Conservation (phyloP, 1,140 invertebrate genomes). For the Procambarus clarkii region DNA sequence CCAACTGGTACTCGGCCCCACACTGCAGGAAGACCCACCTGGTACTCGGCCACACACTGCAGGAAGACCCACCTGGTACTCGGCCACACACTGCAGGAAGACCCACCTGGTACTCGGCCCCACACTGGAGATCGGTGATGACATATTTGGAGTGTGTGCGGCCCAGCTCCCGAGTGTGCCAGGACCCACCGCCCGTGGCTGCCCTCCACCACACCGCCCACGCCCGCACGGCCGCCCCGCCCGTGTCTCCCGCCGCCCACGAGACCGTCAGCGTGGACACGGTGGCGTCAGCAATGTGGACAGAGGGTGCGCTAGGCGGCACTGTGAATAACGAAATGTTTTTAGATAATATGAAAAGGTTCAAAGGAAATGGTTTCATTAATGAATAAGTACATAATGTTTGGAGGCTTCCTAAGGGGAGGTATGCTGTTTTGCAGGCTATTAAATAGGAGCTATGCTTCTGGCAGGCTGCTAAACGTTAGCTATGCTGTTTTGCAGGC, state of each 20-base stretch:
- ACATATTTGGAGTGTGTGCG: slow-evolving; percentile 39
- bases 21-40: slow-evolving; percentile 68
- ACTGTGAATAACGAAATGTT: not conserved
- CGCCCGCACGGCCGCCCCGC: slow-evolving; percentile 52
- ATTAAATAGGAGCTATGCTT: too few relatives aligned
- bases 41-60: slow-evolving; percentile 63
- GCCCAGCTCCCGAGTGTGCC: slow-evolving; percentile 55
- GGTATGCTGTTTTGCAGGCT: too few relatives aligned
- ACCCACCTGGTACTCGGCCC: slow-evolving; percentile 66
- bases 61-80: slow-evolving; percentile 69
- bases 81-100: slow-evolving; percentile 60
- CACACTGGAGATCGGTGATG: slow-evolving; percentile 57
- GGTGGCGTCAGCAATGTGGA: slow-evolving; percentile 58
- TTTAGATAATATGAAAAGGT: not conserved
- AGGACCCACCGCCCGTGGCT: slow-evolving; percentile 47
- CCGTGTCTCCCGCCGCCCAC: slow-evolving; percentile 56
- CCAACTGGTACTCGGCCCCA: slow-evolving; percentile 66
- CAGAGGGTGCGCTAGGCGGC: slow-evolving; percentile 58
- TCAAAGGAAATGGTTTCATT: not conserved
- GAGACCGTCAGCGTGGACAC: slow-evolving; percentile 51
- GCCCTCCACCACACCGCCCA: slow-evolving; percentile 66
- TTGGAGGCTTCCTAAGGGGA: too few relatives aligned
- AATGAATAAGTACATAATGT: not conserved
- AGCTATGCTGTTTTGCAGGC: too few relatives aligned
- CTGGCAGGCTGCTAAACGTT: too few relatives aligned